These are phyloP conservation scores for Flabesymbios commensalis DNA, from an alignment of 2,888 invertebrate genomes.

Conservation along the genomic window DNA sequence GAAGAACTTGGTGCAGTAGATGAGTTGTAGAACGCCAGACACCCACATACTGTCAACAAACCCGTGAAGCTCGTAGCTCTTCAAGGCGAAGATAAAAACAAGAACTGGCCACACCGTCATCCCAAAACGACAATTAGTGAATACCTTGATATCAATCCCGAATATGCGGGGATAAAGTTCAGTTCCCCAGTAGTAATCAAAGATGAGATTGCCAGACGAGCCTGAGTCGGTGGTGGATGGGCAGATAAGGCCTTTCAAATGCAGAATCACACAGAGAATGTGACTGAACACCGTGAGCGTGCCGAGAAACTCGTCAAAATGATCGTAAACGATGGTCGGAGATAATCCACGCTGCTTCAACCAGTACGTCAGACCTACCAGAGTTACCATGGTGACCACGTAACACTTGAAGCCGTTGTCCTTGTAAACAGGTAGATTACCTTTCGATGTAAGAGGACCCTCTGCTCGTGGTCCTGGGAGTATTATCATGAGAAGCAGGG, in stretches of 20 bases:
- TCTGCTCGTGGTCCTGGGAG: conserved; percentile 58
- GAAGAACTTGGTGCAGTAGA: conserved; percentile 67
- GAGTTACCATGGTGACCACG: conserved; percentile 57
- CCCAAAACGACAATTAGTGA: conserved; percentile 64
- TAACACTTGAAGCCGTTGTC: conserved; percentile 65
- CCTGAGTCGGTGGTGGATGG: conserved; percentile 59
- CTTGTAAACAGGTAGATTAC: conserved; percentile 62
- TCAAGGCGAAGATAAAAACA: conserved; percentile 57
- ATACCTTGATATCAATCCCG: conserved; percentile 61
- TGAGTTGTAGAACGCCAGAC: conserved; percentile 62
- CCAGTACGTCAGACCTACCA: conserved; percentile 48
- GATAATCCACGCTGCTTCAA: conserved; percentile 47
- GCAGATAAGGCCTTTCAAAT: conserved; percentile 56
- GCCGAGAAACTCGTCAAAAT: conserved; percentile 63
- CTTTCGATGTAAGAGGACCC: conserved; percentile 64
- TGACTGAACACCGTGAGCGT: conserved; percentile 62
- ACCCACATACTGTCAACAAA: conserved; percentile 60
- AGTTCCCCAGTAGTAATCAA: conserved; percentile 68
- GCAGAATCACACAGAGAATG: conserved; percentile 60
- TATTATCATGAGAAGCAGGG: conserved; percentile 60
- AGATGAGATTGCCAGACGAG: conserved; percentile 61
- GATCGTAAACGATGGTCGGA: conserved; percentile 61
- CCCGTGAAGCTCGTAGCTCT: conserved; percentile 59
- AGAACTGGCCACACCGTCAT: conserved; percentile 64
- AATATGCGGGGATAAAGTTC: conserved; percentile 66